Base-by-base conservation (phyloP, 2,888 invertebrate genomes). In the Cantharis lateralis region DNA sequence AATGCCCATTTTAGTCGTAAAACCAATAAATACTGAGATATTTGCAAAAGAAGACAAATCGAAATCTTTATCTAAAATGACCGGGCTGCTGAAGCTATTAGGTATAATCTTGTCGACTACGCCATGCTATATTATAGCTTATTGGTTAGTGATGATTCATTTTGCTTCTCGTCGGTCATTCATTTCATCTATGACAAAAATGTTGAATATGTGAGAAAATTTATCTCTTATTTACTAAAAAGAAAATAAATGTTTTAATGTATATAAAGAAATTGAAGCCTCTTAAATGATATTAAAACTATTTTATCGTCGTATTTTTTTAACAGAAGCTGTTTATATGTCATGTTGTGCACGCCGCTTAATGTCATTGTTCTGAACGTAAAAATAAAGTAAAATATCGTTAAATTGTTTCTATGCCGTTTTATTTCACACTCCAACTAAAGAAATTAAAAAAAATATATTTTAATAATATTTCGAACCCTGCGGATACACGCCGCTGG, bases 301-400 rank as follows among this genome's bases (percentile, higher is more conserved):
- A 78, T 78, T 78, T 78, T 78, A 75, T 75, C 76, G 78, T 76
- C 75, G 78, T 78, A 81, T 81, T 81, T 81, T 81, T 81, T 80
- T 81, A 81, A 81, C 77, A 78, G 73, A 73, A 71, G 73, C 79
- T 80, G 75, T 81, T 80, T 81, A 79, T 77, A 78, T 80, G 80
- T 80, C 75, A 81, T 80, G 82, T 81, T 82, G 81, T 82, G 82
- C 82, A 82, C 82, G 82, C 82, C 80, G 76, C 82, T 81, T 81
- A 78, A 69, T 72, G 76, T 80, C 78, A 78, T 78, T 81, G 81
- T 81, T 75, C 77, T 80, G 79, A 79, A 81, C 77, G 81, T 81
- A 77, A 79, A 78, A 80, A 62, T 79, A 76, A 73, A 79, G 72
- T 75, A 80, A 80, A 76, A 79, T 79, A 76, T 77, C 74, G 79